phyloP scores from a whole-genome alignment of 2,113 vertebrate species.

The Axis porcinus region DNA sequence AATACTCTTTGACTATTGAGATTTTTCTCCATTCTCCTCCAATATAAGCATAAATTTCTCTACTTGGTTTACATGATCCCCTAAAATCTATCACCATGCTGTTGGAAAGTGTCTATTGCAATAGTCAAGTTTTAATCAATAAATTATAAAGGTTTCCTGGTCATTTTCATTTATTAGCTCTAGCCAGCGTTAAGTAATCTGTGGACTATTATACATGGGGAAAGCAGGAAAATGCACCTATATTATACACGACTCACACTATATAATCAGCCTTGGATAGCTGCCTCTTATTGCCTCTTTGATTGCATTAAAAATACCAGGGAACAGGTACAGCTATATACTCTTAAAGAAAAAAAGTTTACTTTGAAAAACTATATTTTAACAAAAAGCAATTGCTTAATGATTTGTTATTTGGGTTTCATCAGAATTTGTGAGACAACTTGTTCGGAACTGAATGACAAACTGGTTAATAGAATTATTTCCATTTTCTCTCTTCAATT shows the following conservation, averaged over 20 bases:
- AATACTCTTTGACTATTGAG: neutral
- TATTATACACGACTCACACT: neutral
- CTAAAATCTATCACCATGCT: neutral
- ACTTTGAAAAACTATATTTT: neutral
- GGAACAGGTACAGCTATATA: neutral
- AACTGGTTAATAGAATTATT: neutral
- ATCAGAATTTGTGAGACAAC: neutral
- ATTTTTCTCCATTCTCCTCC: neutral
- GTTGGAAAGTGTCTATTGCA: neutral
- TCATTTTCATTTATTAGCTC: neutral
- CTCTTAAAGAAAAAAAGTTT: neutral
- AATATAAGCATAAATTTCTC: neutral
- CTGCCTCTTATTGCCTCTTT: neutral
- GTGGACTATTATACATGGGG: neutral
- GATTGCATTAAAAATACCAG: neutral
- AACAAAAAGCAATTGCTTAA: neutral
- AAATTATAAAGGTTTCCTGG: neutral
- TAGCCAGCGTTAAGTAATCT: neutral
- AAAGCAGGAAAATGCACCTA: neutral
- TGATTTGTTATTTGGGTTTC: neutral
- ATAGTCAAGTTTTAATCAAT: neutral
- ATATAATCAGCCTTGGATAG: neutral
- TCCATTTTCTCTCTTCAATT: neutral
- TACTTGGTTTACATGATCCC: neutral
- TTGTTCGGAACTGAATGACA: neutral